Conservation (phyloP, 2,888 invertebrate genomes). For the Carcina quercana region DNA sequence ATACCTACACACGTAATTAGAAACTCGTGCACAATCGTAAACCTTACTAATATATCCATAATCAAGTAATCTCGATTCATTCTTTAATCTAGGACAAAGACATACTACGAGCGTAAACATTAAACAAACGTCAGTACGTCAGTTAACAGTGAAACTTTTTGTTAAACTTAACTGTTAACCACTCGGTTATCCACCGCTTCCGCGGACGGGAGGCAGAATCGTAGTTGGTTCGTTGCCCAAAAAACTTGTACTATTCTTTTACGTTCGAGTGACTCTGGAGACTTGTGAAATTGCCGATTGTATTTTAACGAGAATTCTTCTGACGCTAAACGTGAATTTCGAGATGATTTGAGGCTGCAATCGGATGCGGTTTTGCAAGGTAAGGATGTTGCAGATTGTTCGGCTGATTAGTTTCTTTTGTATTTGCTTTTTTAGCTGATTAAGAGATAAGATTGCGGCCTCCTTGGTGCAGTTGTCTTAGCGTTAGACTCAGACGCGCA, state of each 20-base stretch:
- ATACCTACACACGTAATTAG: too few species aligned
- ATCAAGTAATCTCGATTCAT: too few species aligned
- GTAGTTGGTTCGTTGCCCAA: too few species aligned
- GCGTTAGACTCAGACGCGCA: too few species aligned
- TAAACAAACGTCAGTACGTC: too few species aligned
- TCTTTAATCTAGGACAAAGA: too few species aligned
- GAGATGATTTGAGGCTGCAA: conserved; percentile 7
- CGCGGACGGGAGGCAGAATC: conserved; percentile 6
- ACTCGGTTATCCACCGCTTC: conserved; percentile 12
- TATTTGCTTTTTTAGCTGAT: too few species aligned
- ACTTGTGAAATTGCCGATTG: conserved; percentile 11
- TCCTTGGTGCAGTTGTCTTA: too few species aligned
- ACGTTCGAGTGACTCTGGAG: conserved; percentile 9
- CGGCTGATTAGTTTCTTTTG: conserved; percentile 1
- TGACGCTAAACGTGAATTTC: conserved; percentile 6
- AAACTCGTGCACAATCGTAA: too few species aligned
- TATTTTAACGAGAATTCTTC: conserved; percentile 8
- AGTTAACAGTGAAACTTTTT: conserved; percentile 11
- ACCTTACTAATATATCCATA: too few species aligned
- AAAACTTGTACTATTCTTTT: conserved; percentile 6
- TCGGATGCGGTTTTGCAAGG: conserved; percentile 13
- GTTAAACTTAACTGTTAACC: conserved; percentile 4
- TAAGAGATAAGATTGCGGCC: too few species aligned
- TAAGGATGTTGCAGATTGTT: conserved; percentile 7
- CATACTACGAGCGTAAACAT: too few species aligned